phyloP scores from a whole-genome alignment of 1,140 invertebrate species.

The Zaprionus davidi region DNA sequence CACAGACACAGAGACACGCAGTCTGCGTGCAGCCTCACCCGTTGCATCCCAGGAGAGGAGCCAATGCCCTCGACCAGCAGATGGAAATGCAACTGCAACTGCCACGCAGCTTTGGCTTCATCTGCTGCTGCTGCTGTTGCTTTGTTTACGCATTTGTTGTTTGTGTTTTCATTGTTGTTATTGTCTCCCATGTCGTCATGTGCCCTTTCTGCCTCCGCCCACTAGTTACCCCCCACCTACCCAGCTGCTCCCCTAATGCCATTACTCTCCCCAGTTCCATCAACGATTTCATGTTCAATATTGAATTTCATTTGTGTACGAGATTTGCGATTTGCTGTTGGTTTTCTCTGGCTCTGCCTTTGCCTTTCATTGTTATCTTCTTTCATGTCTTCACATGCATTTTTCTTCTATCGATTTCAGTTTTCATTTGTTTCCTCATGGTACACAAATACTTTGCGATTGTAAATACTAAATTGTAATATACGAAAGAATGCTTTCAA shows the following conservation, averaged over 20 bases:
- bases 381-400: slow-evolving; percentile 34
- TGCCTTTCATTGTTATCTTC: slow-evolving; percentile 13
- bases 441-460: not conserved
- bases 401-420: slow-evolving; percentile 23
- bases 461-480: not conserved
- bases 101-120: slow-evolving; percentile 18
- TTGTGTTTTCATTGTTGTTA: slow-evolving; percentile 13
- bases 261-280: slow-evolving; percentile 3
- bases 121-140: slow-evolving; percentile 6
- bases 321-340: slow-evolving; percentile 6
- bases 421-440: slow-evolving; percentile 5
- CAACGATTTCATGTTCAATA: slow-evolving; percentile 25
- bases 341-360: not conserved
- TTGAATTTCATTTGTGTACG: slow-evolving; percentile 38
- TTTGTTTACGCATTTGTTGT: slow-evolving; percentile 34
- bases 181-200: slow-evolving; percentile 22
- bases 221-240: slow-evolving; percentile 8
- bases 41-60: slow-evolving; percentile 10
- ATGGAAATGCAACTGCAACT: slow-evolving; percentile 26
- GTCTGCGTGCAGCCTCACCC: slow-evolving; percentile 21
- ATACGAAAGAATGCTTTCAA: no score
- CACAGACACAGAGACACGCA: slow-evolving; percentile 29
- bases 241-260: not conserved
- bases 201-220: slow-evolving; percentile 9
- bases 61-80: slow-evolving; percentile 30